Percentiles rank a stretch among this genome's conserved stretches.
phyloP scores from a whole-genome alignment of 2,113 vertebrate species.

The Catagonus wagneri region DNA sequence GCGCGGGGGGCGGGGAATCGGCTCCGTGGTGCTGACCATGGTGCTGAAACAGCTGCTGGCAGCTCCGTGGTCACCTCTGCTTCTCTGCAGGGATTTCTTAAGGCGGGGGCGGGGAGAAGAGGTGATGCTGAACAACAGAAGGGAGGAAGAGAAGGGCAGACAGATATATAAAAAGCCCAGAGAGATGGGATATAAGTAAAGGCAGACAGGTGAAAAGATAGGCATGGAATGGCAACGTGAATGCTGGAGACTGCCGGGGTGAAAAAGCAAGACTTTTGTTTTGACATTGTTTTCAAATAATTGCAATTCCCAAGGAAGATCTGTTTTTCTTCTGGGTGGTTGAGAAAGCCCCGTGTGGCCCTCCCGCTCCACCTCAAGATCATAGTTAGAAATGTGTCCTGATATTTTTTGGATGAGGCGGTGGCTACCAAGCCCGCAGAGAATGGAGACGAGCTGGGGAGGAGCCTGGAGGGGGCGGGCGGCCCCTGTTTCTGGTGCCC shows the following conservation, averaged over 20 bases:
- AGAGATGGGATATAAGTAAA: background rate
- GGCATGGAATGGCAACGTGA: background rate
- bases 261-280: conserved; percentile 42
- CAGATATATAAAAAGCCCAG: background rate
- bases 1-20: fast-evolving
- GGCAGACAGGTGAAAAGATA: background rate
- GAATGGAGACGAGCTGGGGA: background rate
- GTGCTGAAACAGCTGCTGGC: conserved; percentile 8
- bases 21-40: background rate
- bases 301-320: conserved; percentile 45
- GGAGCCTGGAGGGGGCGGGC: background rate
- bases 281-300: conserved; percentile 69
- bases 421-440: background rate
- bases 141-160: background rate
- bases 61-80: fast-evolving
- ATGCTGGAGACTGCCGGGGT: background rate
- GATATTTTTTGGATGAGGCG: background rate
- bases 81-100: background rate
- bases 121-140: background rate
- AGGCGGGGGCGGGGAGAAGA: background rate
- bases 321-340: conserved; percentile 48
- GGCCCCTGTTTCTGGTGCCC: background rate
- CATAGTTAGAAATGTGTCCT: conserved; percentile 10
- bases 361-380: background rate
- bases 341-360: conserved; percentile 18